Evolutionary conservation across 1,140 invertebrate genomes (phyloP).

Genomic region (Tetramorium parvispinum): DNA sequence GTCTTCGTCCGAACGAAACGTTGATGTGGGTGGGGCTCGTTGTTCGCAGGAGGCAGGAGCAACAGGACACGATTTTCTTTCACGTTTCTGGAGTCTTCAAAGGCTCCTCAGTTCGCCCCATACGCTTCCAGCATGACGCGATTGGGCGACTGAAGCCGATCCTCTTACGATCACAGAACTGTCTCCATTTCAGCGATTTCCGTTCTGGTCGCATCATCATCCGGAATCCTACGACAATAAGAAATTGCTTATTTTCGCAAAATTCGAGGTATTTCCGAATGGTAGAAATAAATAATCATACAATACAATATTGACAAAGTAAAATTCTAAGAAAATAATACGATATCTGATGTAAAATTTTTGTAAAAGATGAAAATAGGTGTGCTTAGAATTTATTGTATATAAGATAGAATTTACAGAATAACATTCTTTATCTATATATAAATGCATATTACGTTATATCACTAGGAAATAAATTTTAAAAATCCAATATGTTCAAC

Average conservation of each 20-base stretch:
- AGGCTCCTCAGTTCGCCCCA: slow-evolving; percentile 9
- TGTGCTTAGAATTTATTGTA: neutral
- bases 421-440: neutral
- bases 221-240: slow-evolving; percentile 73
- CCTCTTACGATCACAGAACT: slow-evolving; percentile 90
- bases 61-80: slow-evolving; percentile 18
- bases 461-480: neutral
- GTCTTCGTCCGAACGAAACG: slow-evolving; percentile 31
- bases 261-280: neutral
- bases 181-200: slow-evolving; percentile 95
- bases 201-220: slow-evolving; percentile 86
- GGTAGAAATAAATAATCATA: neutral
- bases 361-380: neutral
- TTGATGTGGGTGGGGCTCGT: slow-evolving; percentile 55
- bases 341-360: neutral
- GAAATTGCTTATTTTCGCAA: slow-evolving; percentile 26
- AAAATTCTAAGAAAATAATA: neutral
- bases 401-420: neutral
- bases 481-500: neutral
- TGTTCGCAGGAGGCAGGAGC: slow-evolving; percentile 43
- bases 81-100: slow-evolving; percentile 17
- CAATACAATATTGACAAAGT: neutral
- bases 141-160: slow-evolving; percentile 62
- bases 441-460: neutral
- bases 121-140: slow-evolving; percentile 45